Percentiles rank a stretch among this genome's conserved stretches.
phyloP scores from a whole-genome alignment of 2,113 vertebrate species.

The Vimba vimba region DNA sequence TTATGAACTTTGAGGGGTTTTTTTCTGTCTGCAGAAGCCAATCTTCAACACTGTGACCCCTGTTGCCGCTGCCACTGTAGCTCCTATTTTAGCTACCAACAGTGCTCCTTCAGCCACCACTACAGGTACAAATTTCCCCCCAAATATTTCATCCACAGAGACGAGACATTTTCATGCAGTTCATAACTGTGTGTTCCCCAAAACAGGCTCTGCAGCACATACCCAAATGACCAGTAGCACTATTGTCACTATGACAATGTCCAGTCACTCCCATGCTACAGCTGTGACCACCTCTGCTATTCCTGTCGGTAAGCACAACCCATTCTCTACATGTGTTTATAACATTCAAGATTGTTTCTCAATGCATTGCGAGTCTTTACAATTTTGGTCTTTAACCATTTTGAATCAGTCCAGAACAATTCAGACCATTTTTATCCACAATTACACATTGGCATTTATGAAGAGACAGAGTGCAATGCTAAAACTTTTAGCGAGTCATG shows the following conservation, averaged over 20 bases:
- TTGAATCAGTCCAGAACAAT: not conserved
- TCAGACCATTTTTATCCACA: too few species aligned
- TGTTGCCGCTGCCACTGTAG: constrained; percentile 95
- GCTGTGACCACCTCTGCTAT: constrained; percentile 95
- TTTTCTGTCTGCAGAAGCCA: constrained; percentile 80
- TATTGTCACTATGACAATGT: constrained; percentile 97
- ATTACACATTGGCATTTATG: too few species aligned
- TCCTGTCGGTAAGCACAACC: constrained; percentile 87
- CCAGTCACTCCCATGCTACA: constrained; percentile 96
- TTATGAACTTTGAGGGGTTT: not conserved
- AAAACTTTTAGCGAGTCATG: too few species aligned
- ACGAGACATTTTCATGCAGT: not conserved
- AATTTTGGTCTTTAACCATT: not conserved
- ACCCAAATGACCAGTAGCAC: constrained; percentile 91
- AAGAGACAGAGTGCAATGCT: too few species aligned
- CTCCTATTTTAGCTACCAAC: constrained; percentile 94
- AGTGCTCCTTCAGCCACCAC: constrained; percentile 91
- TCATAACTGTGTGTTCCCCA: not conserved
- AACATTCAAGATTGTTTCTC: not conserved
- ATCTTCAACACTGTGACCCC: constrained; percentile 96
- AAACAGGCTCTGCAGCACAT: constrained; percentile 87
- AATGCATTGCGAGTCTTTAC: not conserved
- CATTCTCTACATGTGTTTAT: not conserved
- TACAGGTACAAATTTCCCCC: constrained; percentile 77
- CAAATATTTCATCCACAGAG: not conserved